phyloP scores from a whole-genome alignment of 1,140 invertebrate species.

The Lordiphosa mommai region DNA sequence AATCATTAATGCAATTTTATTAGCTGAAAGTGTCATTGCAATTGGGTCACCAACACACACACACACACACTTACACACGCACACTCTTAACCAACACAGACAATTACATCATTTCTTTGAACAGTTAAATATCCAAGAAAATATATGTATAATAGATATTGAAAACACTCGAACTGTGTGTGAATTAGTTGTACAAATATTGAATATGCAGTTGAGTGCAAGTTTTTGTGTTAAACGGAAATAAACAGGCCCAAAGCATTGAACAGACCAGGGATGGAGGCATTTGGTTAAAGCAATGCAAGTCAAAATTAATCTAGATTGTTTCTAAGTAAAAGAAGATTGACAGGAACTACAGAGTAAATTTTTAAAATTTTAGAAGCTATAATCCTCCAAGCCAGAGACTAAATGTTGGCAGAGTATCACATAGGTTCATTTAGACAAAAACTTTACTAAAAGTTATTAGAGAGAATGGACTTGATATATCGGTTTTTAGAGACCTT shows the following conservation, averaged over 20 bases:
- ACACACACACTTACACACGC: background rate
- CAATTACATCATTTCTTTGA: conserved; percentile 49
- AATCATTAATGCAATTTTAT: conserved; percentile 64
- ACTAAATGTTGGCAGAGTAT: too few species aligned
- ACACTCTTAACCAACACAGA: background rate
- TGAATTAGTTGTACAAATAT: conserved; percentile 68
- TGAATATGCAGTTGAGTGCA: conserved; percentile 45
- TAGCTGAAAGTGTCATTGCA: conserved; percentile 66
- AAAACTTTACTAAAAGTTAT: too few species aligned
- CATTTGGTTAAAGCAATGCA: too few species aligned
- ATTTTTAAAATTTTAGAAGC: too few species aligned
- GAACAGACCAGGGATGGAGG: background rate
- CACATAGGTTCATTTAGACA: too few species aligned
- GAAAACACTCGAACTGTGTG: conserved; percentile 24
- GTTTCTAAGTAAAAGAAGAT: too few species aligned
- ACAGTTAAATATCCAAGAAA: conserved; percentile 42
- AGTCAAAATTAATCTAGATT: too few species aligned
- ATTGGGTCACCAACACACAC: conserved; percentile 52
- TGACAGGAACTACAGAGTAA: too few species aligned
- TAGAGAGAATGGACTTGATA: too few species aligned
- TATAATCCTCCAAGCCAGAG: too few species aligned
- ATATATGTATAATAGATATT: conserved; percentile 4
- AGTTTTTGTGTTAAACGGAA: conserved; percentile 34
- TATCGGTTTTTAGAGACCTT: too few species aligned
- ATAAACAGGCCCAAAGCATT: conserved; percentile 12